phyloP scores from a whole-genome alignment of 1,140 invertebrate genomes.

The Eubasilissa regina region DNA sequence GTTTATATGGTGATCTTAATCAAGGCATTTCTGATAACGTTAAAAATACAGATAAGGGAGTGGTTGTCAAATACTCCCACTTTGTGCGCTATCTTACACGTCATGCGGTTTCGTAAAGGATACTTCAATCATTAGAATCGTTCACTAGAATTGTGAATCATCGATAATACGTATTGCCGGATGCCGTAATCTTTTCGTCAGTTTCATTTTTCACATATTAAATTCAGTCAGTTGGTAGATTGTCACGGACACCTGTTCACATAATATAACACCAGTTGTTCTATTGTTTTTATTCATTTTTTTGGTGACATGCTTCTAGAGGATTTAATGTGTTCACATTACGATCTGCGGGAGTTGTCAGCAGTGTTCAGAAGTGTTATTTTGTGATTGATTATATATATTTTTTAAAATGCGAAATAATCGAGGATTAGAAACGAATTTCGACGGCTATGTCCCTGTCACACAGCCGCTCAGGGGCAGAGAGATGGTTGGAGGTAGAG shows the following conservation, averaged over 20 bases:
- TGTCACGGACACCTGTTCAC: constrained; percentile 36
- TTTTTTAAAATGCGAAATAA: constrained; percentile 22
- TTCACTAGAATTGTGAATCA: constrained; percentile 35
- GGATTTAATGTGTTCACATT: not conserved
- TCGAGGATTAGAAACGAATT: constrained; percentile 55
- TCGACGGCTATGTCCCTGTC: constrained; percentile 52
- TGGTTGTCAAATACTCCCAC: constrained; percentile 50
- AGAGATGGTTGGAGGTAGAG: not conserved
- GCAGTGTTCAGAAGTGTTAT: not conserved
- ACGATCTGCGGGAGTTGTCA: not conserved
- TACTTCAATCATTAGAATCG: not conserved
- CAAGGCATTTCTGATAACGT: constrained; percentile 35
- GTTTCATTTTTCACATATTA: not conserved
- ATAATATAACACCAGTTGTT: not conserved
- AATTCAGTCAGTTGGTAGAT: constrained; percentile 7
- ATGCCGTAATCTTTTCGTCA: not conserved
- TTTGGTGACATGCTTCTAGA: constrained; percentile 15
- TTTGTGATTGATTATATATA: not conserved
- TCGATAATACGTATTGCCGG: not conserved
- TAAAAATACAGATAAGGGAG: constrained; percentile 41
- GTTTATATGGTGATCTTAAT: constrained; percentile 47
- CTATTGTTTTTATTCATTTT: constrained; percentile 24
- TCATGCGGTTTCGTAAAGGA: constrained; percentile 10
- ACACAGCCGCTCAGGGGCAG: constrained; percentile 52
- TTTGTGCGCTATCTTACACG: constrained; percentile 20